Evolutionary conservation across 2,113 vertebrate genomes (phyloP), one percentile per base, ranked within the genome.

Genomic region (Brachypodius melanocephalos): DNA sequence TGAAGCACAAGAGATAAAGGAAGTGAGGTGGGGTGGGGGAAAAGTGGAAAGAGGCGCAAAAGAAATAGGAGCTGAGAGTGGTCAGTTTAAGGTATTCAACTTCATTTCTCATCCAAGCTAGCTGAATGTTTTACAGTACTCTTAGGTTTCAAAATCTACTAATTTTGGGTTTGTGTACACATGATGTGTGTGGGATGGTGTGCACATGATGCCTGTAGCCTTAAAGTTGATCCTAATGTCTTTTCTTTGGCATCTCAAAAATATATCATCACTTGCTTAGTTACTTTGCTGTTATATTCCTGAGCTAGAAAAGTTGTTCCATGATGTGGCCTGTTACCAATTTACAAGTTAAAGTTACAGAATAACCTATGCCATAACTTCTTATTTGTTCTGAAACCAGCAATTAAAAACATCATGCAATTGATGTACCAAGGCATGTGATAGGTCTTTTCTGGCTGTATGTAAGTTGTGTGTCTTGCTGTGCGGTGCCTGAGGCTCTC

Each of bases 11-110:
- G 22, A 42, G 31, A 52, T 61, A 57, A 36, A 43, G 20, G 3
- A 48, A 7, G 16, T 40, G 6, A 4, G 1, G 7, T 8, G 2
- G 2, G 21, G 8, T 55, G 18, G 31, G 17, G 17, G 17, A 3
- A 59, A 32, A 78, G n/a, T 1, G 0, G 51, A 71, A 61, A 63
- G 21, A 67, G 7, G 14, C 52, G 36, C 42, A 38, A 71, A 51
- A 40, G 40, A 55, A 67, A 1, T 4, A 25, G 46, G 38, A 82
- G 48, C 14, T 61, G 32, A 36, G 29, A 62, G 9, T 58, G 36
- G 14, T 86, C 31, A 15, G 9, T 75, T 71, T 54, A 54, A 78
- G 17, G 25, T 77, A 25, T 61, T 57, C 5, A 16, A 17, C 28
- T 77, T 82, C 3, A 45, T 66, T 90, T 90, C 14, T 94, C 17